Percentiles rank a stretch among this genome's conserved stretches.
These are phyloP conservation scores for Himantopus leucocephalus DNA, from an alignment of 2,113 vertebrate genomes.

Conservation along the genomic window DNA sequence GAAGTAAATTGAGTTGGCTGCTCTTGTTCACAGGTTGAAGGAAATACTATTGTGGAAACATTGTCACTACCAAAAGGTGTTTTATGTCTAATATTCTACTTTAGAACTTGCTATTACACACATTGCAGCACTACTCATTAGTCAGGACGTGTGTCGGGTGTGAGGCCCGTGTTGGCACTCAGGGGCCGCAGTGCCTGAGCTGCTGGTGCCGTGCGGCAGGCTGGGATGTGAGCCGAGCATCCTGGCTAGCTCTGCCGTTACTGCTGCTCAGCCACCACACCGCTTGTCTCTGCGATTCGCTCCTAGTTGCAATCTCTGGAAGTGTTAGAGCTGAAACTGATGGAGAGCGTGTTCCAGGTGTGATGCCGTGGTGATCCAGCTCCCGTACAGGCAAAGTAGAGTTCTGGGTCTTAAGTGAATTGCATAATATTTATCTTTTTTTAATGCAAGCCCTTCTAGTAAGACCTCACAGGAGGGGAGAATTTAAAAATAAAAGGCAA, in stretches of 20 bases:
- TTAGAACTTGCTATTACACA: accelerated
- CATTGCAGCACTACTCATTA: accelerated
- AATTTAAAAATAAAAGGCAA: background rate
- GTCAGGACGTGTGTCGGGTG: accelerated
- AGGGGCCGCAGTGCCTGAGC: accelerated
- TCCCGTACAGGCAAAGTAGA: too few species aligned
- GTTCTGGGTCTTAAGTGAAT: background rate
- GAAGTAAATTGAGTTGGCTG: background rate
- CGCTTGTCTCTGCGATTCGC: accelerated
- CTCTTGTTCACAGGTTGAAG: background rate
- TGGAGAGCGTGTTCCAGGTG: background rate
- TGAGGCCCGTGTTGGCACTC: background rate
- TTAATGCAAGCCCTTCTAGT: background rate
- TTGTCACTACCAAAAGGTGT: background rate
- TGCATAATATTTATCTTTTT: too few species aligned
- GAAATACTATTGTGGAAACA: background rate
- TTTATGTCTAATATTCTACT: too few species aligned
- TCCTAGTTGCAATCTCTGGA: too few species aligned
- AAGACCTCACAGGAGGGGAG: background rate
- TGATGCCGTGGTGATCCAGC: background rate
- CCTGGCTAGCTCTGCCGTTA: background rate
- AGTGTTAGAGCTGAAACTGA: too few species aligned
- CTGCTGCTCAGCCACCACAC: background rate
- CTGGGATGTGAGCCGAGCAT: too few species aligned
- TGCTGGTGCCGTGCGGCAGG: background rate